A percentile compares a stretch with the other conserved stretches of the same genome.
Evolutionary conservation across 2,797 vertebrate genomes (phyloP).

Genomic region (Acropternis orthonyx): DNA sequence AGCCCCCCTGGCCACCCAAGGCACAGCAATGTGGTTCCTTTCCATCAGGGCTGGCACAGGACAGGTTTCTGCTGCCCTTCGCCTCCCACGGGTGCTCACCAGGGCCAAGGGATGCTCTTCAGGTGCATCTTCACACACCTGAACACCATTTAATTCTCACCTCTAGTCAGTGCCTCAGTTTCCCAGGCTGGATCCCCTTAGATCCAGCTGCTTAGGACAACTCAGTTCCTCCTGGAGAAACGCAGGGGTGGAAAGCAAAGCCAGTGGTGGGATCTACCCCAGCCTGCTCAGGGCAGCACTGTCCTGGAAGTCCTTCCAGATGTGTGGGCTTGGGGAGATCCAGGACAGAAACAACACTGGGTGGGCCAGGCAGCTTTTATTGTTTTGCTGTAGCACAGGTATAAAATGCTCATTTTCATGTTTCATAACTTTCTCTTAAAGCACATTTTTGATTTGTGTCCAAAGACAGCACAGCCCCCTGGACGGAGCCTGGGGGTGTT

Average conservation of each 20-base stretch:
- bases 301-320: not conserved
- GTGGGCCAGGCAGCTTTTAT: not conserved
- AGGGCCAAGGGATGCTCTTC: not conserved
- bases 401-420: not conserved
- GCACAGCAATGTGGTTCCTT: constrained; percentile 35
- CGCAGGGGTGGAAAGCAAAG: not conserved
- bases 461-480: not conserved
- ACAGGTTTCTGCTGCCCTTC: not conserved
- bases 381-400: not conserved
- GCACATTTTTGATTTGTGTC: not conserved
- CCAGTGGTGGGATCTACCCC: not conserved
- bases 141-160: not conserved
- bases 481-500: not conserved
- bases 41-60: constrained; percentile 22
- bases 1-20: constrained; percentile 43
- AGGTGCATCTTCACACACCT: not conserved
- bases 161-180: not conserved
- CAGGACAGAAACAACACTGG: not conserved
- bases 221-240: not conserved
- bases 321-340: not conserved
- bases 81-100: not conserved
- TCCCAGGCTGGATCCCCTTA: not conserved
- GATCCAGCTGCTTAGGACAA: not conserved
- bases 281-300: too few species aligned
- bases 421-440: not conserved